These are phyloP conservation scores for Bradypodion pumilum DNA, from an alignment of 2,797 vertebrate genomes.

Conservation along the genomic window DNA sequence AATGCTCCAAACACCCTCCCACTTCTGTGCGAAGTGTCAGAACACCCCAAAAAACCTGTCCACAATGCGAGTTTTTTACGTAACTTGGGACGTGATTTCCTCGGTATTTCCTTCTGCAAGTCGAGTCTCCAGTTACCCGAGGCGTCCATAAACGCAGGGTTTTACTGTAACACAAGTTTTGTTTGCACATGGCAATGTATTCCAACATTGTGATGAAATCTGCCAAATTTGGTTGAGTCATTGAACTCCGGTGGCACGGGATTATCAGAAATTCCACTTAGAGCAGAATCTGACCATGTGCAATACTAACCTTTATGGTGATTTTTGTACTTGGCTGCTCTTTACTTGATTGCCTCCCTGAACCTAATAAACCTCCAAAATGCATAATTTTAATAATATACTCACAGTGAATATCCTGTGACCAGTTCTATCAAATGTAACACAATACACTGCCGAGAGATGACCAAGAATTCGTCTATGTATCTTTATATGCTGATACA, in stretches of 20 bases:
- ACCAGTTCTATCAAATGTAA: slow-evolving; percentile 96
- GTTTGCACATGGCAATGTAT: neutral
- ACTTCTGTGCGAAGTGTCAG: too few relatives aligned
- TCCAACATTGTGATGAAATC: neutral
- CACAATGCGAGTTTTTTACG: too few relatives aligned
- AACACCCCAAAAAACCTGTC: too few relatives aligned
- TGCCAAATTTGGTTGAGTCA: neutral
- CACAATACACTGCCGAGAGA: slow-evolving; percentile 97
- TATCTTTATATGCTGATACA: slow-evolving; percentile 94
- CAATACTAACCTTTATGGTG: neutral
- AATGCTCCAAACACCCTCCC: too few relatives aligned
- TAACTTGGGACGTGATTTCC: too few relatives aligned
- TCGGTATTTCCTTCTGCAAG: too few relatives aligned
- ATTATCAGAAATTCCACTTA: neutral
- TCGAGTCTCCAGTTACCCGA: too few relatives aligned
- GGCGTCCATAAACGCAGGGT: too few relatives aligned
- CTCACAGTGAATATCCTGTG: slow-evolving; percentile 98
- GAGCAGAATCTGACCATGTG: neutral
- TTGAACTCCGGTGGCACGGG: too few relatives aligned
- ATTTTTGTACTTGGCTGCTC: neutral
- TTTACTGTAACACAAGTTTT: neutral
- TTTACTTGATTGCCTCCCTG: neutral
- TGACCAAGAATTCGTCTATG: slow-evolving; percentile 96
- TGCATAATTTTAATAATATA: slow-evolving; percentile 36
- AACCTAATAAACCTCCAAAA: neutral